Conservation (phyloP, 2,888 invertebrate genomes). For the Leptinotarsa juncta region DNA sequence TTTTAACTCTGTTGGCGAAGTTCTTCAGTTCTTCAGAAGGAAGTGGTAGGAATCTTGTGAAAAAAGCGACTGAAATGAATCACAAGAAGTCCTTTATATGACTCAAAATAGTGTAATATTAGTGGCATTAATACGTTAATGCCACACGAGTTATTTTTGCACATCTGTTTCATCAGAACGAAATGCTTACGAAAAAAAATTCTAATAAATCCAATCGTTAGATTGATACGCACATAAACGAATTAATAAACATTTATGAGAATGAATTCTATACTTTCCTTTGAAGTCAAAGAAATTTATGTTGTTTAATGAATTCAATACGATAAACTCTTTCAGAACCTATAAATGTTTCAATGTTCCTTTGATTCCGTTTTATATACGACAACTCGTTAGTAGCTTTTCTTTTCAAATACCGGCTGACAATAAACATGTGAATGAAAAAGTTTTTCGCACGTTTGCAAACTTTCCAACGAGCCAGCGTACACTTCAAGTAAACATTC, state of each 20-base stretch:
- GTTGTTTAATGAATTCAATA: not conserved
- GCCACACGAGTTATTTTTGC: not conserved
- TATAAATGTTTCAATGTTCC: constrained; percentile 3
- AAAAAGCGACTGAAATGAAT: too few species aligned
- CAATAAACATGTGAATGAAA: constrained; percentile 11
- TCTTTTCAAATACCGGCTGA: not conserved
- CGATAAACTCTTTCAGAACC: not conserved
- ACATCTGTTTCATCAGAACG: not conserved
- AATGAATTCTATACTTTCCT: not conserved
- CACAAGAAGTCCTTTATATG: too few species aligned
- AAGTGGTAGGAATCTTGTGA: too few species aligned
- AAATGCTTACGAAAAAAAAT: not conserved
- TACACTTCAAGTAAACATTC: not conserved
- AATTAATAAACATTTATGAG: not conserved
- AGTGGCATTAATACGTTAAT: not conserved
- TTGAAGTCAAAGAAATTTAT: constrained; percentile 3
- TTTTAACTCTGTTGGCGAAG: too few species aligned
- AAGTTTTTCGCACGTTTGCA: not conserved
- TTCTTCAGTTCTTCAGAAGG: too few species aligned
- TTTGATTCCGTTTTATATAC: constrained; percentile 12
- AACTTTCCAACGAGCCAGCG: not conserved
- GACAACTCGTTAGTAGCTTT: constrained; percentile 1
- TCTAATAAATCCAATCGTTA: not conserved
- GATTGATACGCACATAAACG: not conserved
- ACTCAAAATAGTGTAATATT: too few species aligned